These are phyloP conservation scores for Sebastes oblongus DNA, from an alignment of 2,797 vertebrate genomes.

Conservation along the genomic window DNA sequence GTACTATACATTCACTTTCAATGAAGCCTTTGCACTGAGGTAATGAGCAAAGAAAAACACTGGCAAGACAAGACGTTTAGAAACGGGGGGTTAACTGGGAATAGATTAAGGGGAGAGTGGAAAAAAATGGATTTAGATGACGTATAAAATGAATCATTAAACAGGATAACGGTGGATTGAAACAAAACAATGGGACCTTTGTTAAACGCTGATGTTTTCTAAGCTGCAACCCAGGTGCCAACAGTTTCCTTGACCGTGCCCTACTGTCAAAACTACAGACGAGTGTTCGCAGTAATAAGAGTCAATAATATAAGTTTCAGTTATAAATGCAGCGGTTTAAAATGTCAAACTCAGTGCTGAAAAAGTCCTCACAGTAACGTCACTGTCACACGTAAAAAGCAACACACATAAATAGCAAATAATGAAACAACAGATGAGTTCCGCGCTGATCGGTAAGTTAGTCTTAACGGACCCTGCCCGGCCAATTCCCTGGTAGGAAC, in stretches of 20 bases:
- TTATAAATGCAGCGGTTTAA: slow-evolving; percentile 45
- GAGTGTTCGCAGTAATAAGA: slow-evolving; percentile 21
- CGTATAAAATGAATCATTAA: background rate
- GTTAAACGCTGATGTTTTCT: slow-evolving; percentile 44
- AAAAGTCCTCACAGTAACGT: slow-evolving; percentile 67
- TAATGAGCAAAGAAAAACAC: slow-evolving; percentile 51
- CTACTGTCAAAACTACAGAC: slow-evolving; percentile 19
- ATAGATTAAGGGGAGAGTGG: background rate
- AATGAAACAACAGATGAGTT: slow-evolving; percentile 21
- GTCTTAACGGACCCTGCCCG: background rate
- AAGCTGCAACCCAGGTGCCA: slow-evolving; percentile 47
- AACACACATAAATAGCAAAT: slow-evolving; percentile 42
- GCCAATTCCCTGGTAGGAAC: background rate
- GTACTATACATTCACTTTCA: slow-evolving; percentile 71
- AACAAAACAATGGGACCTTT: background rate
- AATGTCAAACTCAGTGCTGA: slow-evolving; percentile 52
- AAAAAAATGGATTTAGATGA: background rate
- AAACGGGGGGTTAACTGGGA: slow-evolving; percentile 1
- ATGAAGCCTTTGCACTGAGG: slow-evolving; percentile 41
- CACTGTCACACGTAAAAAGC: slow-evolving; percentile 50
- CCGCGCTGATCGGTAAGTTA: slow-evolving; percentile 12
- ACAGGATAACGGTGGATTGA: background rate
- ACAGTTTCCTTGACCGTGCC: slow-evolving; percentile 10
- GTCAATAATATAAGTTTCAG: slow-evolving; percentile 25
- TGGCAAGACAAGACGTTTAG: slow-evolving; percentile 36